Base-by-base conservation (phyloP, 2,797 vertebrate genomes). In the Heterohyrax brucei region DNA sequence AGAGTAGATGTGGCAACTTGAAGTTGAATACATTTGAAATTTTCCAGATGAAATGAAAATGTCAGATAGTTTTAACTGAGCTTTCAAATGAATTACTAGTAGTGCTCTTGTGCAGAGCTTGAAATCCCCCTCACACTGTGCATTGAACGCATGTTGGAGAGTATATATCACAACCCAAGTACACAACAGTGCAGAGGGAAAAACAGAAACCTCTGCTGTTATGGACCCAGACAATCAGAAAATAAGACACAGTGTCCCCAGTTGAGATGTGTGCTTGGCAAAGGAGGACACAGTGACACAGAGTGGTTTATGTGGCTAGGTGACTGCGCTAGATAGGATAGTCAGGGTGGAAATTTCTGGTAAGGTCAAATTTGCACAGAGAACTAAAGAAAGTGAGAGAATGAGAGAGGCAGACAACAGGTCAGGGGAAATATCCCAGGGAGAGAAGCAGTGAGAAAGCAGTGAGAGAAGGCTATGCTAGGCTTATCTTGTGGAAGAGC, bases 11-110 rank as follows among this genome's bases (percentile, higher is more conserved):
- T 10, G 0, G 7, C 33, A 7, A 72, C 28, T 48, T 70, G 33
- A 82, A 14, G 24, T 83, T 80, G 84, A 75, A 28, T 50, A 93
- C 44, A 93, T 83, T 14, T 48, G 30, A 61, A 96, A 81, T 81
- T 59, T 7, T 56, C 14, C 59, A 80, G 1, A 24, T 93, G 56
- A 79, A 62, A 0, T 21, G 84, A 90, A 30, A 30, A 66, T 72
- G 1, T 46, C 77, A 7, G 21, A 72, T 2, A 94, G 24, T 68
- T 86, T 88, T 16, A 86, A 82, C 1, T 70, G 64, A 82, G 2
- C 61, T 92, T 78, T 90, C 48, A 64, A 66, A 44, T 72, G 24
- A 89, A 64, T 59, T 59, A 0, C 48, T 91, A 61, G 73, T 44
- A 26, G 6, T 18, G 5, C 5, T 12, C 22, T 33, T 44, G 39